phyloP scores from a whole-genome alignment of 2,888 invertebrate genomes.

The Brenthis ino region DNA sequence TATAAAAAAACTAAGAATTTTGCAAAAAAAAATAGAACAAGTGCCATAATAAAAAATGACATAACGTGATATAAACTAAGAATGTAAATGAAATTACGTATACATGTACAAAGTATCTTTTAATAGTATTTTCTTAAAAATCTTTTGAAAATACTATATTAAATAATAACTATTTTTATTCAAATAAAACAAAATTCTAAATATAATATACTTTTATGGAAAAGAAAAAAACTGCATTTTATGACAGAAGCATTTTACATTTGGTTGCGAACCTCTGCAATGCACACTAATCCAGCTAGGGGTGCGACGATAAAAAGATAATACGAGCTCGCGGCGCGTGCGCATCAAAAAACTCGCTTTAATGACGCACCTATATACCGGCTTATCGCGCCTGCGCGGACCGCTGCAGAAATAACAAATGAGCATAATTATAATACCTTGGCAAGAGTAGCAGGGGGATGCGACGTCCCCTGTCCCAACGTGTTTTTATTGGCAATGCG shows the following conservation, averaged over 20 bases:
- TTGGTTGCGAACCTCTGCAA: slow-evolving; percentile 57
- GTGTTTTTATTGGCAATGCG: slow-evolving; percentile 71
- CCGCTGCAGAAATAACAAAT: slow-evolving; percentile 65
- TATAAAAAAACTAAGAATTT: no score
- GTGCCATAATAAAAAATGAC: no score
- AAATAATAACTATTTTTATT: no score
- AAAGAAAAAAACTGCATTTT: not conserved
- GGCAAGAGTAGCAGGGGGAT: slow-evolving; percentile 56
- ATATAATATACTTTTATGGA: not conserved
- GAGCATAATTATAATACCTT: slow-evolving; percentile 79
- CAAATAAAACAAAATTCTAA: no score
- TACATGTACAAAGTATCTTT: no score
- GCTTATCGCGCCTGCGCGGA: slow-evolving; percentile 79
- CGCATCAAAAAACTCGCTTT: slow-evolving; percentile 73
- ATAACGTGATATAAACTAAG: no score
- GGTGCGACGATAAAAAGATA: slow-evolving; percentile 82
- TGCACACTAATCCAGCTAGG: slow-evolving; percentile 71
- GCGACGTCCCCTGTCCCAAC: slow-evolving; percentile 45
- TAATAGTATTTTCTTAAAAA: not conserved
- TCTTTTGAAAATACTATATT: no score
- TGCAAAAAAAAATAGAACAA: no score
- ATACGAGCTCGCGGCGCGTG: slow-evolving; percentile 76
- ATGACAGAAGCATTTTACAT: not conserved
- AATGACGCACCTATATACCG: slow-evolving; percentile 76
- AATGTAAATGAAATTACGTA: no score